Conservation (phyloP, 1,140 invertebrate genomes). For the Colletes gigas region DNA sequence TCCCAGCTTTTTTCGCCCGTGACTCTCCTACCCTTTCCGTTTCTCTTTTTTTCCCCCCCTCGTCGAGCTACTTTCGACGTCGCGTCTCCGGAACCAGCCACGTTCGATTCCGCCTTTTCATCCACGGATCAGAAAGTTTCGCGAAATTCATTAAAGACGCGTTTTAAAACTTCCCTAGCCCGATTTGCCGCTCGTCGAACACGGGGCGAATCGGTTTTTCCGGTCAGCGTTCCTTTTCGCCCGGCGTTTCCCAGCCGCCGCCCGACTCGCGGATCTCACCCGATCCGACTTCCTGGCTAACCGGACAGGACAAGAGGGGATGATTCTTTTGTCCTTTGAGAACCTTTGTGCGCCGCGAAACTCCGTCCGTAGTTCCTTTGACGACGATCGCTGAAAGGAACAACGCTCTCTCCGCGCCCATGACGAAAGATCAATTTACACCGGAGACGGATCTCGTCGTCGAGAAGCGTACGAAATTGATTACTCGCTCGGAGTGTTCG, state of each 20-base stretch:
- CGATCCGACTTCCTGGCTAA: conserved; percentile 11
- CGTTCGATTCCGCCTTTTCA: conserved; percentile 21
- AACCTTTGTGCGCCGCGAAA: neutral
- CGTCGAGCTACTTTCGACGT: neutral
- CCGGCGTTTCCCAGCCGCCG: neutral
- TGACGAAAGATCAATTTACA: conserved; percentile 10
- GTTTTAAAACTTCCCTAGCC: conserved; percentile 29
- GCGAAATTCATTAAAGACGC: conserved; percentile 41
- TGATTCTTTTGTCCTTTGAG: conserved; percentile 2
- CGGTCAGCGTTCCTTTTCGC: conserved; percentile 4
- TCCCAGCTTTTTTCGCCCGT: conserved; percentile 2
- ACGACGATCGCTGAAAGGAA: neutral
- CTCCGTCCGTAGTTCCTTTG: neutral
- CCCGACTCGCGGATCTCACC: neutral
- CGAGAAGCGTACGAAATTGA: too few species aligned
- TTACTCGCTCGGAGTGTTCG: neutral
- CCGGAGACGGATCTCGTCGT: neutral
- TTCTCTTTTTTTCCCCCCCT: too few species aligned
- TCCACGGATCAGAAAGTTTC: conserved; percentile 42
- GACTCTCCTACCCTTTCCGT: too few species aligned
- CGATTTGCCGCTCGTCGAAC: conserved; percentile 23
- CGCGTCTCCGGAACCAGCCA: neutral
- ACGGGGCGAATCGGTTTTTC: conserved; percentile 35
- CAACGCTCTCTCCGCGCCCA: neutral
- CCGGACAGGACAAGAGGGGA: neutral